Base-by-base conservation (phyloP, 2,888 invertebrate species). In the Orchesella flavescens region DNA sequence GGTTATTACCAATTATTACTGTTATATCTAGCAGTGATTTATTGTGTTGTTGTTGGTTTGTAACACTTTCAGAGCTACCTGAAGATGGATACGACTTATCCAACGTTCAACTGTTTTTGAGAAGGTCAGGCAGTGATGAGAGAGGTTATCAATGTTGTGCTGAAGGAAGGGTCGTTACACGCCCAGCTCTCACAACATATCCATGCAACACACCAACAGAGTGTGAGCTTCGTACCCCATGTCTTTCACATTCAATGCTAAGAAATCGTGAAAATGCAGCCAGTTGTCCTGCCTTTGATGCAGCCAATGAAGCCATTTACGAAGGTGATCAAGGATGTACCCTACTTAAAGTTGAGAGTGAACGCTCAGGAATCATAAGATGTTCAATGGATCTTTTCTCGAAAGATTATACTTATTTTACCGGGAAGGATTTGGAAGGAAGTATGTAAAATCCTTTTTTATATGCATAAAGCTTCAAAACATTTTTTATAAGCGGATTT, bases 101-200 rank as follows among this genome's bases (percentile, higher is more conserved):
- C 1, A 53, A 7, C 23, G 49, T 61, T 1, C 44, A 78, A 71
- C 43, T 79, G 23, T 59, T n/a, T 43, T 34, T 78, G 46, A 24
- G 12, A 34, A 34, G 34, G 34, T 34, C 34, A 34, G 34, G 34
- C 34, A 78, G 24, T 46, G 19, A 17, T n/a, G 43, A n/a, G 24
- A 46, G 53, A 23, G 83, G 78, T 12, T 84, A 76, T 55, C 71
- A 84, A 17, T 84, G 84, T 44, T 84, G 84, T 43, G 43, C 71
- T 2, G 46, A 69, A 23, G 44, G 34, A 13, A 3, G 19, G 5
- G 34, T 34, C 3, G 34, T 34, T 17, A 73, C 49, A 23, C 61
- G 46, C 19, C 84, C 84, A 12, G n/a, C 21, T 19, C 65, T 84
- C n/a, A 80, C 46, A 7, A 75, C 75, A 12, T 69, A 80, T 59